phyloP scores from a whole-genome alignment of 2,113 vertebrate species.

The Pholis gunnellus region DNA sequence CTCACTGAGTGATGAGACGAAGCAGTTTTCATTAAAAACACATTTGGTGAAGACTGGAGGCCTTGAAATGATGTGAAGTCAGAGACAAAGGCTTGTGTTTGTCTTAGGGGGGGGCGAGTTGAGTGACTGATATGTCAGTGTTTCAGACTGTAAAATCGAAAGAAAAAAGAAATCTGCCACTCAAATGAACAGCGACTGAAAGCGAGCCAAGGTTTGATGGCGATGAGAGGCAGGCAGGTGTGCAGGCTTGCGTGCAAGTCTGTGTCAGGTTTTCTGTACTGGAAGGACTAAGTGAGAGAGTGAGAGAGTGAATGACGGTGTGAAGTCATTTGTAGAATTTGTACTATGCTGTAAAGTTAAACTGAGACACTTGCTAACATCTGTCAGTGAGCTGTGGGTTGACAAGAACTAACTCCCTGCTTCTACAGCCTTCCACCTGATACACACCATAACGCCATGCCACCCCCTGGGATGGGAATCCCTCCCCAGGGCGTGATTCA shows the following conservation, averaged over 20 bases:
- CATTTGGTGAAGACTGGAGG: conserved; percentile 75
- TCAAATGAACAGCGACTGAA: conserved; percentile 62
- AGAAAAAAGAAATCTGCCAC: conserved; percentile 43
- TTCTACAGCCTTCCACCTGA: background rate
- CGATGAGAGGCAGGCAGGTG: conserved; percentile 57
- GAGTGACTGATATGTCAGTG: conserved; percentile 62
- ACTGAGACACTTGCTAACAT: conserved; percentile 49
- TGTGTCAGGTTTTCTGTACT: conserved; percentile 19
- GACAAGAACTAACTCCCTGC: conserved; percentile 29
- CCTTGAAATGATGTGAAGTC: conserved; percentile 64
- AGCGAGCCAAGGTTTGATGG: conserved; percentile 61
- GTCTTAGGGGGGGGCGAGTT: conserved; percentile 27
- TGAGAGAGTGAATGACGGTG: conserved; percentile 25
- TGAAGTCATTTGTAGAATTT: conserved; percentile 62
- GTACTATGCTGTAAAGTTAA: conserved; percentile 38
- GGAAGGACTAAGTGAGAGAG: conserved; percentile 22
- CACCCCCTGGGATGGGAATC: conserved; percentile 6
- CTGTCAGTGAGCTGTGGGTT: conserved; percentile 54
- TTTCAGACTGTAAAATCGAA: conserved; percentile 47
- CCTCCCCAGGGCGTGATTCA: conserved; percentile 5
- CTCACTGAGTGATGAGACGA: conserved; percentile 74
- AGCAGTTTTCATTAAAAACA: conserved; percentile 82
- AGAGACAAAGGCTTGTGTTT: conserved; percentile 61
- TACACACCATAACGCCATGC: conserved; percentile 2
- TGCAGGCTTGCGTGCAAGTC: background rate